Percentiles rank a stretch among this genome's conserved stretches.
These are phyloP conservation scores for Lithophane semibrunnea DNA, from an alignment of 2,888 invertebrate species.

Conservation along the genomic window DNA sequence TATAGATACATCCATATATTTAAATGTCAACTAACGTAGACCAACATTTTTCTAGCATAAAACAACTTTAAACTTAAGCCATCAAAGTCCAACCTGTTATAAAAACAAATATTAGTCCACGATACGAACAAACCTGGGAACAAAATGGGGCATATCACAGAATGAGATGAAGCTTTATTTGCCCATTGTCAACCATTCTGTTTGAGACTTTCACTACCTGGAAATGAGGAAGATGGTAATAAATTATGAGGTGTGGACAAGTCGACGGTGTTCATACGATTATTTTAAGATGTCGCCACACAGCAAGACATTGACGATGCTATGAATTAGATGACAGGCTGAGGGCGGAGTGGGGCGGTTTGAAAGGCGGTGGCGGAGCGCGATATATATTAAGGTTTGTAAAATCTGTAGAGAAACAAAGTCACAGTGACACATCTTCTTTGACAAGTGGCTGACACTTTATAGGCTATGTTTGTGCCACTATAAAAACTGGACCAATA, in stretches of 20 bases:
- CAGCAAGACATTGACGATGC: conserved; percentile 35
- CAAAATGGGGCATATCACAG: conserved; percentile 83
- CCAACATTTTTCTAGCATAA: conserved; percentile 35
- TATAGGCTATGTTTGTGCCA: neutral
- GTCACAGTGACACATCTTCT: neutral
- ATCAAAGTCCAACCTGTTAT: conserved; percentile 76
- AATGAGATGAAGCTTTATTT: conserved; percentile 83
- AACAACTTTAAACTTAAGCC: conserved; percentile 62
- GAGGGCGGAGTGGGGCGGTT: neutral
- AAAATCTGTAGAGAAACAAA: too few relatives aligned
- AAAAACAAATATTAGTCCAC: conserved; percentile 84
- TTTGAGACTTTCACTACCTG: conserved; percentile 81
- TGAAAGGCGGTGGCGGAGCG: neutral
- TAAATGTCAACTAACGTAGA: neutral
- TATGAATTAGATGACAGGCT: conserved; percentile 47
- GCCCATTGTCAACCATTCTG: conserved; percentile 78
- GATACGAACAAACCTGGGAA: conserved; percentile 80
- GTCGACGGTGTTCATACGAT: conserved; percentile 70
- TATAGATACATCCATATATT: neutral
- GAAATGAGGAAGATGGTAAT: conserved; percentile 78
- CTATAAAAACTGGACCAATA: neutral
- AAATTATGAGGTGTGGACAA: conserved; percentile 83
- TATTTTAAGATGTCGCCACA: conserved; percentile 64
- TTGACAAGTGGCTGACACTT: neutral
- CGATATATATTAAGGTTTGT: neutral